phyloP scores from a whole-genome alignment of 2,888 invertebrate species.

The Aleiodes leptofemur region DNA sequence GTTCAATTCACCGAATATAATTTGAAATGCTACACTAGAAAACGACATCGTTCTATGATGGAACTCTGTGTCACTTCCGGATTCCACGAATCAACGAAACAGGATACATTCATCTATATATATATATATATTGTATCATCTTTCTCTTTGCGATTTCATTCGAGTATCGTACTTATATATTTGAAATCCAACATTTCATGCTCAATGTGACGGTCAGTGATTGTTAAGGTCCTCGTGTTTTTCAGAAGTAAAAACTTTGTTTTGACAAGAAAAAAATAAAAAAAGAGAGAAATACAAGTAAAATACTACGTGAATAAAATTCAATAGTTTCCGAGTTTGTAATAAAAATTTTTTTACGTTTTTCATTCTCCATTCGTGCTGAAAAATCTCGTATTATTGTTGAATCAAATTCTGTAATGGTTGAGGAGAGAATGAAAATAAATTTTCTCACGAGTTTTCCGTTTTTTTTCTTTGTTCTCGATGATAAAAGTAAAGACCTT shows the following conservation, averaged over 20 bases:
- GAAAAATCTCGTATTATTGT: too few relatives aligned
- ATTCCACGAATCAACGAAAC: not conserved
- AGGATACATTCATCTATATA: not conserved
- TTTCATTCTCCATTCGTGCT: too few relatives aligned
- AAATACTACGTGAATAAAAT: too few relatives aligned
- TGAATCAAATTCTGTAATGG: too few relatives aligned
- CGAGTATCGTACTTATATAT: not conserved
- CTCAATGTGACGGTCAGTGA: not conserved
- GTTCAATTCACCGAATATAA: constrained; percentile 26
- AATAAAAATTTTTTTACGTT: too few relatives aligned
- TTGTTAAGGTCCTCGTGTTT: not conserved
- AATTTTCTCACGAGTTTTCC: too few relatives aligned
- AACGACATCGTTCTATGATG: not conserved
- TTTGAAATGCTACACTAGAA: constrained; percentile 9
- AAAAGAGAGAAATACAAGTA: too few relatives aligned
- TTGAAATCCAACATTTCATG: not conserved
- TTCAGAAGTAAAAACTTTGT: not conserved
- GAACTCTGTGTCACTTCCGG: not conserved
- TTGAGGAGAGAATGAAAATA: too few relatives aligned
- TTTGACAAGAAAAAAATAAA: too few relatives aligned
- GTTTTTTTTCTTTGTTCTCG: too few relatives aligned
- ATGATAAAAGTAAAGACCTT: too few relatives aligned
- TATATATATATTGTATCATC: not conserved
- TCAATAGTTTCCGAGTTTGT: too few relatives aligned
- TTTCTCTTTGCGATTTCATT: not conserved